A percentile compares a stretch with the other conserved stretches of the same genome.
Conservation (phyloP, 2,797 vertebrate genomes). For the Sternarchorhynchus goeldii region DNA sequence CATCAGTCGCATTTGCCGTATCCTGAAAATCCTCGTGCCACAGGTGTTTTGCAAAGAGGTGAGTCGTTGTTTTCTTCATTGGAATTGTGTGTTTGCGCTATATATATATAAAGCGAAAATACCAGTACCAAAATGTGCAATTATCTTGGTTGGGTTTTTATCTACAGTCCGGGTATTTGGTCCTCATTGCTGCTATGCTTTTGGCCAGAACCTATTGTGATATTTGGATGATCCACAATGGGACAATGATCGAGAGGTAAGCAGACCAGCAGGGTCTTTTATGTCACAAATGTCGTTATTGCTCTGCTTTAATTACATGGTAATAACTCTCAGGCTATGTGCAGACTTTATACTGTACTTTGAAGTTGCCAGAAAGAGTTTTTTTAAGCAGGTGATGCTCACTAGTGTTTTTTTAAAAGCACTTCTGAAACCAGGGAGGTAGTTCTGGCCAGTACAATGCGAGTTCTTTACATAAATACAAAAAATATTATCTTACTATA, state of each 20-base stretch:
- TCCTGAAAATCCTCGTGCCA: slow-evolving; percentile 82
- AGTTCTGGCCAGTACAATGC: too few relatives aligned
- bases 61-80: neutral
- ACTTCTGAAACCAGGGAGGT: too few relatives aligned
- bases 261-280: neutral
- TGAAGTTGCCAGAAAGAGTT: too few relatives aligned
- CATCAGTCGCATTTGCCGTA: slow-evolving; percentile 73
- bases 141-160: slow-evolving; percentile 46
- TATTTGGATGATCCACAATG: slow-evolving; percentile 90
- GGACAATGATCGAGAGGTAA: slow-evolving; percentile 88
- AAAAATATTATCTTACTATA: neutral
- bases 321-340: neutral
- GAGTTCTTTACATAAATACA: neutral
- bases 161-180: slow-evolving; percentile 81
- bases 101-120: too few relatives aligned
- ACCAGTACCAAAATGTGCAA: neutral
- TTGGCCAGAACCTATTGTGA: slow-evolving; percentile 85
- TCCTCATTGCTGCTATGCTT: slow-evolving; percentile 84
- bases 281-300: neutral
- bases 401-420: too few relatives aligned
- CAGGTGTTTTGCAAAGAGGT: slow-evolving; percentile 83
- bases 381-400: too few relatives aligned
- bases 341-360: too few relatives aligned
- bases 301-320: neutral
- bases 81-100: neutral